Evolutionary conservation across 2,888 invertebrate genomes (phyloP), one percentile per base, ranked within the genome.

Genomic region (Caenorhabditis parvicauda): DNA sequence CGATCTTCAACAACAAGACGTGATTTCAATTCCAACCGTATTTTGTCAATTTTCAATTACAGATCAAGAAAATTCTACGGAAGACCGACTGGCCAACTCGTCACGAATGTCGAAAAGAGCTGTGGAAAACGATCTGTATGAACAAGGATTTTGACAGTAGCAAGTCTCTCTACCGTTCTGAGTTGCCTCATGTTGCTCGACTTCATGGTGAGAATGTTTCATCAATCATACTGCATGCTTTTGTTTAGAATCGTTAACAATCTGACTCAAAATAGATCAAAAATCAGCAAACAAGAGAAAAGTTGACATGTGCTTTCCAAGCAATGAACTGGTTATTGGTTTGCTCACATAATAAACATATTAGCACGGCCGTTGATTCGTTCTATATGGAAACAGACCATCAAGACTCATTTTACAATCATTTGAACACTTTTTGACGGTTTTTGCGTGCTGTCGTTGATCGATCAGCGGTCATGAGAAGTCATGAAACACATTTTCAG

Each of bases 31-130:
- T 24, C 35, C 43, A 38, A 53, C 35, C 47, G 21, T 9, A n/a
- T n/a, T 35, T 25, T 6, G 3, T 35, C 35, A 24, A 27, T 29
- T 21, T 58, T 37, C n/a, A n/a, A n/a, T 66, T 79, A 39, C 59
- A 81, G 81, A 74, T 81, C 47, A 81, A 81, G 54, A 75, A 74
- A 59, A 74, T 81, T 45, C 65, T 81, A 21, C 73, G 81, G 12
- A 63, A 69, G 50, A 76, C 78, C 44, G 70, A 75, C 53, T 81
- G 81, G 81, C 75, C 79, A 5, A 58, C 61, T n/a, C 49, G 71
- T 24, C 80, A 81, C 54, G 76, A 81, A 58, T 74, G 81, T 45
- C 74, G 81, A 7, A 35, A 62, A n/a, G 70, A 72, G 42, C 58
- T 81, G 32, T 81, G 81, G 81, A 72, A 64, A 17, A 71, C 75